phyloP scores from a whole-genome alignment of 2,113 vertebrate species.

The Etheostoma cragini region DNA sequence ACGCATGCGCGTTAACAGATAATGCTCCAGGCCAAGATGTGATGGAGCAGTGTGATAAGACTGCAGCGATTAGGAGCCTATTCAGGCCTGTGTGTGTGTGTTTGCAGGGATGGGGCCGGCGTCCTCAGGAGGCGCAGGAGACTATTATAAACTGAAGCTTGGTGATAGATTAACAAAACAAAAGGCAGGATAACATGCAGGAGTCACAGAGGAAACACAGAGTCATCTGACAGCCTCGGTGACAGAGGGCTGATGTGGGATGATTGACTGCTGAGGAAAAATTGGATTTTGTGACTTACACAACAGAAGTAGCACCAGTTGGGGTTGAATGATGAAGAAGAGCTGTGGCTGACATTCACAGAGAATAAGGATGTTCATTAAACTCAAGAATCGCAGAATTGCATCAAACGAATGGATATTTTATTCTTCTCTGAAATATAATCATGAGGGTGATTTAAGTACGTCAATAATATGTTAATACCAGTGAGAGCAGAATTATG shows the following conservation, averaged over 20 bases:
- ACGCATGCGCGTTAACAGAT: conserved; percentile 25
- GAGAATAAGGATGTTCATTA: conserved; percentile 12
- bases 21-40: conserved; percentile 16
- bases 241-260: conserved; percentile 26
- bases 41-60: conserved; percentile 53
- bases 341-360: conserved; percentile 28
- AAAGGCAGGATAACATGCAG: conserved; percentile 21
- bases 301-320: not conserved
- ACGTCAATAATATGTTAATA: not conserved
- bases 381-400: no score
- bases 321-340: not conserved
- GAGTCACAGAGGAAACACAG: conserved; percentile 37
- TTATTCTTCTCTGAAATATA: conserved; percentile 14
- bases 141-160: conserved; percentile 44
- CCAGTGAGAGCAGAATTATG: not conserved
- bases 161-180: conserved; percentile 40
- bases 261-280: conserved; percentile 15
- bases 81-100: conserved; percentile 14
- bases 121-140: conserved; percentile 32
- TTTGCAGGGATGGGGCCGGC: conserved; percentile 18
- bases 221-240: conserved; percentile 35
- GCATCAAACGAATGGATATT: not conserved
- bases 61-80: conserved; percentile 30
- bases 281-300: conserved; percentile 28
- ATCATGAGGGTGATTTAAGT: not conserved